These are phyloP conservation scores for Lagodon rhomboides DNA, from an alignment of 2,797 vertebrate species.

Conservation along the genomic window DNA sequence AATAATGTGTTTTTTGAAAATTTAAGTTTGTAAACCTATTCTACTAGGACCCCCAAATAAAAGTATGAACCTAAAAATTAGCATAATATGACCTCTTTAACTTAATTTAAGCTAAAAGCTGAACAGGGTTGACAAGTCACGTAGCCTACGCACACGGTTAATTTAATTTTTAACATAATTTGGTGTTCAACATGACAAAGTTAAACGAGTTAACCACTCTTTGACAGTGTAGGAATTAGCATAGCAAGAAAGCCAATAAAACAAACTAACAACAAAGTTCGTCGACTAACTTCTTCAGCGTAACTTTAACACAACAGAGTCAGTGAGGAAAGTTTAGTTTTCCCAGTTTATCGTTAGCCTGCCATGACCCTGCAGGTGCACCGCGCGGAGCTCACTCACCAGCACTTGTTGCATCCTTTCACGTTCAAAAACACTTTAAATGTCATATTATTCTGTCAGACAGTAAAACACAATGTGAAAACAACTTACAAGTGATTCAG, in stretches of 20 bases:
- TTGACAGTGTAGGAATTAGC: not conserved
- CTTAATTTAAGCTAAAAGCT: too few relatives aligned
- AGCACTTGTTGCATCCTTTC: conserved; percentile 23
- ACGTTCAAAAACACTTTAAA: not conserved
- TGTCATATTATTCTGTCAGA: too few relatives aligned
- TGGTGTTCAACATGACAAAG: not conserved
- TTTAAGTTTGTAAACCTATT: too few relatives aligned
- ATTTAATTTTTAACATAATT: not conserved
- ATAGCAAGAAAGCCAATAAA: not conserved
- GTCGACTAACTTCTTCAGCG: rapidly evolving
- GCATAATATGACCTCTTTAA: too few relatives aligned
- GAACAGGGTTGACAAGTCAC: not conserved
- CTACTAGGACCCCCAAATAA: too few relatives aligned
- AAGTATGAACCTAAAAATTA: too few relatives aligned
- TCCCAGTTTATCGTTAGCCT: not conserved
- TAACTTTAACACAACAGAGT: not conserved
- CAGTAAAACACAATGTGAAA: not conserved
- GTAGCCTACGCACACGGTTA: not conserved
- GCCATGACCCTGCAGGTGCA: conserved; percentile 59
- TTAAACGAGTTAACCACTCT: not conserved
- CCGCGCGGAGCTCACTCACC: not conserved
- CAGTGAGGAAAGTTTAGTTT: not conserved
- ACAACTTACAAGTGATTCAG: conserved; percentile 37
- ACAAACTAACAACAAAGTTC: rapidly evolving
- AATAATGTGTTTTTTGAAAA: too few relatives aligned